Base-by-base conservation (phyloP, 2,888 invertebrate genomes). In the Camponotus fellah region DNA sequence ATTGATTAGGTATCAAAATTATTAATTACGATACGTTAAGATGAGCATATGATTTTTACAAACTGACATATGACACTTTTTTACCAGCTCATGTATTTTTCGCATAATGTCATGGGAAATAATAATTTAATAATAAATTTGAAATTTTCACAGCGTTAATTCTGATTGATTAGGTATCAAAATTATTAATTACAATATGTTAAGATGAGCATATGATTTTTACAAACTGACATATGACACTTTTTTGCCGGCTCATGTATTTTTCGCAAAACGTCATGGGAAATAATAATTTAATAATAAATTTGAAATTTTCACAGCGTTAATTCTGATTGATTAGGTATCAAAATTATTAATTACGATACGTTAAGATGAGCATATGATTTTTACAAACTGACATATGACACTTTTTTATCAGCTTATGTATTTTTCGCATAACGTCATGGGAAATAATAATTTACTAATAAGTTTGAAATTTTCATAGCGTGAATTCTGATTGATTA, bases 1-100 rank as follows among this genome's bases (percentile, higher is more conserved):
- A 62, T 64, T 43, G 34, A 75, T 60, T 60, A 60, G 26, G 26
- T 60, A 6, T 12, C 46, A 37, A 62, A 62, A n/a, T 43, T 12
- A 26, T 26, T 26, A 37, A 12, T 37, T 34, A 34, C 1, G 1
- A 14, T 26, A 26, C 32, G n/a, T 17, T 40, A 2, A 43, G 26
- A 66, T 6, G 14, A 75, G 12, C 21, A 17, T 26, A 26, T 26
- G 26, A 26, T 26, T 26, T 26, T 26, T 26, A 26, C 26, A 26
- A 26, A 1, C 2, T 26, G 26, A 26, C 26, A 26, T 26, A 26
- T 26, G 26, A 26, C 26, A 26, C 26, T 26, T 26, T 26, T 26
- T 26, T 26, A 2, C 2, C 26, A 2, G 26, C 26, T 26, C 2
- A 12, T 34, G 5, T 14, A 9, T 46, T 34, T 21, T 17, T 75